Percentiles rank a stretch among this genome's conserved stretches.
These are phyloP conservation scores for Buceros bicornis DNA, from an alignment of 2,797 vertebrate genomes.

Conservation along the genomic window DNA sequence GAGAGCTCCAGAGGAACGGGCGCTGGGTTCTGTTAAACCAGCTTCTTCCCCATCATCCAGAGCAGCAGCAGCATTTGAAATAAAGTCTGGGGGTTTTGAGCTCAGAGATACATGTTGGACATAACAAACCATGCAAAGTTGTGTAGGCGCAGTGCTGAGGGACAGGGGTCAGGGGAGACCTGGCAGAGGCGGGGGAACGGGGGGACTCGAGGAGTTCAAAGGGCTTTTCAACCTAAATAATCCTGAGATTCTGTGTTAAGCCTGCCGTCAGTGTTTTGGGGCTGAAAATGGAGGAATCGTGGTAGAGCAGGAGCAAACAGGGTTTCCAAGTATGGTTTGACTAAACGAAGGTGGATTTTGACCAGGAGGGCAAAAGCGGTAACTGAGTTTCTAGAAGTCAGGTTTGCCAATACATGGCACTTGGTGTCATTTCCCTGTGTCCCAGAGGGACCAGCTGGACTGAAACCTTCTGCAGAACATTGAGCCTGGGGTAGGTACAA, in stretches of 20 bases:
- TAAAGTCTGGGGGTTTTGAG: neutral
- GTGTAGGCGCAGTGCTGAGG: neutral
- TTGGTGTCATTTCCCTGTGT: fast-evolving
- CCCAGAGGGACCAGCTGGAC: neutral
- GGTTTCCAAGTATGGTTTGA: neutral
- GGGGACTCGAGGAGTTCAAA: neutral
- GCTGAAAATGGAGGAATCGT: neutral
- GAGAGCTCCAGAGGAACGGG: neutral
- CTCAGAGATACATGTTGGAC: neutral
- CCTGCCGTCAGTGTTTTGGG: neutral
- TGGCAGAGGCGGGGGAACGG: neutral
- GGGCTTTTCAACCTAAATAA: neutral
- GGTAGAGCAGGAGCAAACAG: neutral
- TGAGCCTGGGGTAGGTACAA: fast-evolving
- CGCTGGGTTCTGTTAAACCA: neutral
- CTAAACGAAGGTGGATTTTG: neutral
- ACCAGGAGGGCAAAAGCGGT: neutral
- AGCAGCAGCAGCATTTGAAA: neutral
- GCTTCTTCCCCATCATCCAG: neutral
- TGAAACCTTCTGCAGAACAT: neutral
- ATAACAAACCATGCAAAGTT: fast-evolving
- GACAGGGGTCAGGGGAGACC: neutral
- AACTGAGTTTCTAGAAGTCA: neutral
- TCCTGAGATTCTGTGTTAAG: neutral
- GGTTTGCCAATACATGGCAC: neutral